Evolutionary conservation across 2,113 vertebrate genomes (phyloP).

Genomic region (Pitta sordida): DNA sequence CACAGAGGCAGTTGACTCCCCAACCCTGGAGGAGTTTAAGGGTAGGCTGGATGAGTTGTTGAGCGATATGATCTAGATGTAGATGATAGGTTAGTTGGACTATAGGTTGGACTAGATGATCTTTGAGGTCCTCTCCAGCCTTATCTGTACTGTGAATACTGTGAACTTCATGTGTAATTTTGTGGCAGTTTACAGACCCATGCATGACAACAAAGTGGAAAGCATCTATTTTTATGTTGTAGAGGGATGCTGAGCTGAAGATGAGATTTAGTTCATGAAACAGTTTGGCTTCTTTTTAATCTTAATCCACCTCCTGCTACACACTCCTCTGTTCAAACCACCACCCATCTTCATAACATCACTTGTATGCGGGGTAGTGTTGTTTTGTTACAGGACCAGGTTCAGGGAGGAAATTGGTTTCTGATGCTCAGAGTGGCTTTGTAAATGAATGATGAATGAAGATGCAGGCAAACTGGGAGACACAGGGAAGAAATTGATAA

Average conservation of each 20-base stretch:
- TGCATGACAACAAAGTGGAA: background rate
- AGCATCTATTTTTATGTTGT: background rate
- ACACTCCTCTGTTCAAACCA: background rate
- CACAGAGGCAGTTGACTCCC: too few relatives aligned
- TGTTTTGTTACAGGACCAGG: background rate
- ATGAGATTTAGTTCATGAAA: background rate
- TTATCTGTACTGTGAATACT: too few relatives aligned
- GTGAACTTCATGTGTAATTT: background rate
- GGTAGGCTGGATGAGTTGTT: too few relatives aligned
- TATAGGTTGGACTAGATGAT: too few relatives aligned
- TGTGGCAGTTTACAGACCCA: background rate
- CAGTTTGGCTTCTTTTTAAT: background rate
- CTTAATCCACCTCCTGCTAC: background rate
- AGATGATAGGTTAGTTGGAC: too few relatives aligned
- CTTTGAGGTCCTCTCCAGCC: too few relatives aligned
- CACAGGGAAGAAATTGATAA: slow-evolving; percentile 23
- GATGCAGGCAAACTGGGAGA: background rate
- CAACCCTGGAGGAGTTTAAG: too few relatives aligned
- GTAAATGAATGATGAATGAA: slow-evolving; percentile 57
- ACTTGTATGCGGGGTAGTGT: background rate
- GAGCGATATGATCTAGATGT: too few relatives aligned
- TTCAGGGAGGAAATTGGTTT: slow-evolving; percentile 59
- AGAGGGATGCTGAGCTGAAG: background rate
- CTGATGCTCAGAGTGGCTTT: slow-evolving; percentile 31
- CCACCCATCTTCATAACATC: background rate